phyloP scores from a whole-genome alignment of 2,888 invertebrate genomes.

The Cacoxenus indagator region DNA sequence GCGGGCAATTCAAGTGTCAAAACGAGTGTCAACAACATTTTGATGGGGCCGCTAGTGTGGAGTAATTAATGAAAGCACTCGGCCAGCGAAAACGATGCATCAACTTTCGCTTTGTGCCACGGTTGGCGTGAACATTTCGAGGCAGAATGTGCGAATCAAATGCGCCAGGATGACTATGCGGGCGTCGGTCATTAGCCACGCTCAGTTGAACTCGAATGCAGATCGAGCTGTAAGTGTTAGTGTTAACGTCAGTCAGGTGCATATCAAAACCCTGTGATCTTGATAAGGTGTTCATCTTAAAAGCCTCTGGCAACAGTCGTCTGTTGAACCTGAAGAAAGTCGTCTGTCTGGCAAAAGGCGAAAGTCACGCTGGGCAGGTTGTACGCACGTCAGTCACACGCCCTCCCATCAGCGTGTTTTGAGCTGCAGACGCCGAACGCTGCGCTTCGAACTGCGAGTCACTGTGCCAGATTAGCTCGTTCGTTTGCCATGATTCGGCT shows the following conservation, averaged over 20 bases:
- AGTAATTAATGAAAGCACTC: not conserved
- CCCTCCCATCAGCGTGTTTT: conserved; percentile 14
- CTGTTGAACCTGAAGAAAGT: not conserved
- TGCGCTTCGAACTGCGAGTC: not conserved
- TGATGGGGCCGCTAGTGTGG: conserved; percentile 18
- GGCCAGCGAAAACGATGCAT: conserved; percentile 7
- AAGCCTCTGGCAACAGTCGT: not conserved
- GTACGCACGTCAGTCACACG: conserved; percentile 11
- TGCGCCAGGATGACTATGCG: conserved; percentile 9
- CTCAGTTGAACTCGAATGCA: conserved; percentile 29
- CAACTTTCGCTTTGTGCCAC: not conserved
- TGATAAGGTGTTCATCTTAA: conserved; percentile 3
- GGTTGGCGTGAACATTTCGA: not conserved
- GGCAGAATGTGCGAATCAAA: conserved; percentile 4
- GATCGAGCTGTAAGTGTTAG: not conserved
- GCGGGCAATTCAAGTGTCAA: conserved; percentile 12
- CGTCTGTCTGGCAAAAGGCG: not conserved
- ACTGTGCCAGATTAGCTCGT: conserved; percentile 9
- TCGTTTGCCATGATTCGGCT: conserved; percentile 1
- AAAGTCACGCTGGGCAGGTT: not conserved
- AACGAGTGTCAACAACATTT: conserved; percentile 25
- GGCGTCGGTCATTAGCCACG: conserved; percentile 39
- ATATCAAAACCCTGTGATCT: conserved; percentile 6
- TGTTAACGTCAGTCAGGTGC: not conserved
- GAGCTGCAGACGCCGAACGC: not conserved